Evolutionary conservation across 2,888 invertebrate genomes (phyloP).

Genomic region (Campoplex nolae): DNA sequence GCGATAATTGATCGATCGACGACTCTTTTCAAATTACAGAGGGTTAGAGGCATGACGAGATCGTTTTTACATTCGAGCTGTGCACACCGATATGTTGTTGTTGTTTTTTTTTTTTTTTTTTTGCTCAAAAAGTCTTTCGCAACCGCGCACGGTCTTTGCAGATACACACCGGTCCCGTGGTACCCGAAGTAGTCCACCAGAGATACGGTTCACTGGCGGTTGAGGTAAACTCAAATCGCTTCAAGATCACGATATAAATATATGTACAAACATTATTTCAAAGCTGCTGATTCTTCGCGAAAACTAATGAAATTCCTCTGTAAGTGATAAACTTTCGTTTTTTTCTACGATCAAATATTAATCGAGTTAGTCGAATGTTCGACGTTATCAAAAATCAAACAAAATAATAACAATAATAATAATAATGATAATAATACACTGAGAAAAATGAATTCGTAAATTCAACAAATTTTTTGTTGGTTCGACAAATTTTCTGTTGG

Average conservation of each 20-base stretch:
- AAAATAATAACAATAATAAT: too few relatives aligned
- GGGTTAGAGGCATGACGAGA: neutral
- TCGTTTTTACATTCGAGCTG: constrained; percentile 3
- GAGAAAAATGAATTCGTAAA: too few relatives aligned
- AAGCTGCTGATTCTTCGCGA: neutral
- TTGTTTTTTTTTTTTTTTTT: neutral
- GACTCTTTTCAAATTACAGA: neutral
- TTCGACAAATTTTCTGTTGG: too few relatives aligned
- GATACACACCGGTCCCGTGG: constrained; percentile 25
- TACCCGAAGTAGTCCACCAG: constrained; percentile 53
- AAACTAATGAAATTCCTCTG: neutral
- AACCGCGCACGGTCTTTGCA: constrained; percentile 13
- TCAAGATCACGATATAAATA: constrained; percentile 34
- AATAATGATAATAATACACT: too few relatives aligned
- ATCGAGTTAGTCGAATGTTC: too few relatives aligned
- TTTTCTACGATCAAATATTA: neutral
- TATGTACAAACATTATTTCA: neutral
- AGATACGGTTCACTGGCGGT: constrained; percentile 57
- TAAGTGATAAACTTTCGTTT: neutral
- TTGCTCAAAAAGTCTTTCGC: constrained; percentile 30
- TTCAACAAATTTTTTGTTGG: too few relatives aligned
- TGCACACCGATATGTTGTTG: neutral
- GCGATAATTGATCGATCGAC: neutral
- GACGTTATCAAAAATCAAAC: neutral
- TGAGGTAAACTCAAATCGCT: constrained; percentile 40